Percentiles rank a stretch among this genome's conserved stretches.
phyloP scores from a whole-genome alignment of 2,797 vertebrate species.

The Avahi laniger region DNA sequence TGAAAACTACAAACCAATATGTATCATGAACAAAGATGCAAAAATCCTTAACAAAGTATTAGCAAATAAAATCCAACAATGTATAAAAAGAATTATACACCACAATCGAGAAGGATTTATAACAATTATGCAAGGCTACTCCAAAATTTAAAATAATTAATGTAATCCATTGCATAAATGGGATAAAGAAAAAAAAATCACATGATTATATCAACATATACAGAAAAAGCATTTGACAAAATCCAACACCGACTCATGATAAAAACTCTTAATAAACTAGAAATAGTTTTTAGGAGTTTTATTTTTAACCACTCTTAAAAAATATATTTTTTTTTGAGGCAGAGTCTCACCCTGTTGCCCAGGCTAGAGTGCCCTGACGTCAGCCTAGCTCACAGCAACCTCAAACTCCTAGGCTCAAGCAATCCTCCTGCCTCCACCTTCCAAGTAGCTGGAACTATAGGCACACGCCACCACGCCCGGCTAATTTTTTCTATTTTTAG shows the following conservation, averaged over 20 bases:
- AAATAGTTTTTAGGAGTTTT: background rate
- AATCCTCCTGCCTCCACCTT: too few species aligned
- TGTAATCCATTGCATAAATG: background rate
- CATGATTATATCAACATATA: background rate
- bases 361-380: too few species aligned
- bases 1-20: background rate
- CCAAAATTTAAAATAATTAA: background rate
- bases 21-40: background rate
- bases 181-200: background rate
- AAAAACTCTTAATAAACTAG: background rate
- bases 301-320: background rate
- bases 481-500: too few species aligned
- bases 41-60: background rate
- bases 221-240: background rate
- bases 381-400: too few species aligned
- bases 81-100: background rate
- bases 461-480: fast-evolving
- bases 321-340: background rate
- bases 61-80: background rate
- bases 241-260: background rate
- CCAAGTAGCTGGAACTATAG: too few species aligned
- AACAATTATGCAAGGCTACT: background rate
- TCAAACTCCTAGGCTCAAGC: too few species aligned
- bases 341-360: too few species aligned
- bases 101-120: background rate